These are phyloP conservation scores for Drosophila sordidapex DNA, from an alignment of 2,888 invertebrate genomes.

Conservation along the genomic window DNA sequence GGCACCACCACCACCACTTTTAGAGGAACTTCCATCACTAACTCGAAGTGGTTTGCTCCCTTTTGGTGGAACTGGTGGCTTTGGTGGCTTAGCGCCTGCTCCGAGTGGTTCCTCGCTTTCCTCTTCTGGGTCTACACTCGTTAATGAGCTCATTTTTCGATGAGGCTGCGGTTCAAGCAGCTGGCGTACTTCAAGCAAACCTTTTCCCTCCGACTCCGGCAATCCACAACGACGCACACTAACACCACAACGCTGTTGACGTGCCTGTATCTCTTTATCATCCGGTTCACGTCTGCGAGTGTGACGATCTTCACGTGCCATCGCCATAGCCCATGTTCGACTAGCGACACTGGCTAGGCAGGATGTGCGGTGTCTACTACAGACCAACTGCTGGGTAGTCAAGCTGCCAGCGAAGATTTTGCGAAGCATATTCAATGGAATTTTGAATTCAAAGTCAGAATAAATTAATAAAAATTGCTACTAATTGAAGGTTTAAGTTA, in stretches of 20 bases:
- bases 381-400: neutral
- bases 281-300: constrained; percentile 1
- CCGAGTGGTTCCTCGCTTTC: too few species aligned
- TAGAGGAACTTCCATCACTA: neutral
- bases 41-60: neutral
- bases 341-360: neutral
- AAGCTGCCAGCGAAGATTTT: neutral
- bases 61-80: neutral
- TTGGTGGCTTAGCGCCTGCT: neutral
- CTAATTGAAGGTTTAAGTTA: neutral
- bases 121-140: neutral
- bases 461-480: neutral
- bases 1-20: constrained; percentile 2
- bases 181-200: neutral
- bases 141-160: neutral
- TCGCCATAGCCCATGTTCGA: neutral
- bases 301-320: neutral
- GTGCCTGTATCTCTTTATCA: constrained; percentile 1
- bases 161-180: neutral
- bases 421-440: constrained; percentile 27
- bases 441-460: constrained; percentile 20
- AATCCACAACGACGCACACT: neutral
- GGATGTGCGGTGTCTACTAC: too few species aligned
- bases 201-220: neutral
- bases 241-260: constrained; percentile 6